Evolutionary conservation across 64 coral and sea anemone species (phyloP), one percentile per base, ranked within the genome.

Genomic region (Stylophora pistillata): DNA sequence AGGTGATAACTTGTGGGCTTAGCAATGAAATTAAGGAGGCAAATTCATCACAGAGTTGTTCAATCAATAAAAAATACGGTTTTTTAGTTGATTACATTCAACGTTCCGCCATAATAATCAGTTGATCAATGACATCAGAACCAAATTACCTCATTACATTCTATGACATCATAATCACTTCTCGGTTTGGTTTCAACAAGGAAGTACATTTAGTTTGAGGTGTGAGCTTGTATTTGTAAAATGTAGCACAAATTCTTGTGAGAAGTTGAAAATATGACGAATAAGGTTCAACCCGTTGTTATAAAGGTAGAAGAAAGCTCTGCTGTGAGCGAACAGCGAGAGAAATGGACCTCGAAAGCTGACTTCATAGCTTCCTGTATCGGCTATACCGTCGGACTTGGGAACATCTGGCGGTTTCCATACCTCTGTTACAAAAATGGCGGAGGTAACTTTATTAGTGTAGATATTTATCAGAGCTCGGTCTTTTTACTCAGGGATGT

Each of bases 361-460:
- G 59, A 82, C 30, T 82, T 82, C 21, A 59, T 81, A 14, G 32
- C 65, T 28, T 87, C 91, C 1, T 93, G 86, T 72, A 82, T 93
- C 47, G 91, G 91, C 13, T 88, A 88, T 69, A 86, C 91, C 4
- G 91, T 93, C 12, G 91, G 91, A 28, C 68, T 93, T 5, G 91
- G 91, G 9, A 93, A 93, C 21, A 86, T 93, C 5, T 93, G 91
- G 91, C 55, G 91, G 52, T 93, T 93, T 41, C 91, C 91, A 0
- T 93, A 93, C 62, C 79, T 93, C 17, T 93, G 91, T 54, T 88
- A 93, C 31, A 74, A 82, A 30, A 88, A 93, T 31, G 91, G 91
- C 15, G 91, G 91, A 89, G 91, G 91, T 93, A 93, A 79, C 20
- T 77, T 4, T 16, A 16, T 21, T 16, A 62, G 15, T 16, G 21